A percentile compares a stretch with the other conserved stretches of the same genome.
phyloP scores from a whole-genome alignment of 2,888 invertebrate species.

The Acleris emargana region DNA sequence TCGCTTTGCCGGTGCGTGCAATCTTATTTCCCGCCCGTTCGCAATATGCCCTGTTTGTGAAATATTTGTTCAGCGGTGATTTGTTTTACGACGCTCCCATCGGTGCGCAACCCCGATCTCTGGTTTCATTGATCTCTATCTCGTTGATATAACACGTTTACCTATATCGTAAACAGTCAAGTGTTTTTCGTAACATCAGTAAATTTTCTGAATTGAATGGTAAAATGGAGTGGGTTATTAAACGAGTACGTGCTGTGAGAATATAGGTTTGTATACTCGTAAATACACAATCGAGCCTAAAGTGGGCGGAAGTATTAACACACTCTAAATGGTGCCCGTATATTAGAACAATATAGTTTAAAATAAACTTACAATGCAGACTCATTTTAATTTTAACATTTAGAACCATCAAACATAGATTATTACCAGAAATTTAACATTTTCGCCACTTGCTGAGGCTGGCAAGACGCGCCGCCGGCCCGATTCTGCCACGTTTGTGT shows the following conservation, averaged over 20 bases:
- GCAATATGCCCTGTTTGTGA: constrained; percentile 47
- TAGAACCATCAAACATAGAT: too few species aligned
- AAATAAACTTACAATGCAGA: too few species aligned
- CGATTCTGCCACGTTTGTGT: background rate
- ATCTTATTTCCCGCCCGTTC: constrained; percentile 51
- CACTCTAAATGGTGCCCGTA: too few species aligned
- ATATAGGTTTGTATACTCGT: too few species aligned
- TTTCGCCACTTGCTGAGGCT: too few species aligned
- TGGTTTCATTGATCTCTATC: constrained; percentile 36
- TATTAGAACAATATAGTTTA: too few species aligned
- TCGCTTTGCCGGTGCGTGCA: constrained; percentile 31
- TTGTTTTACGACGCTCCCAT: constrained; percentile 53
- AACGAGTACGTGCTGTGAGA: background rate
- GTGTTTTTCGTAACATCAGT: constrained; percentile 15
- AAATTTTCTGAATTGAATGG: too few species aligned
- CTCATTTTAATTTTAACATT: too few species aligned
- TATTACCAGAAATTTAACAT: too few species aligned
- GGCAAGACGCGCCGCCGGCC: too few species aligned
- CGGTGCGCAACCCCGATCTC: constrained; percentile 39
- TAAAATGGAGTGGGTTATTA: background rate
- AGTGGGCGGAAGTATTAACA: too few species aligned
- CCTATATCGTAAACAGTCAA: constrained; percentile 19
- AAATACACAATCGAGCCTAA: too few species aligned
- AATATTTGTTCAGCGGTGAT: constrained; percentile 52
- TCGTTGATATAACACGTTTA: constrained; percentile 26